Base-by-base conservation (phyloP, 2,797 vertebrate genomes). In the Luscinia luscinia region DNA sequence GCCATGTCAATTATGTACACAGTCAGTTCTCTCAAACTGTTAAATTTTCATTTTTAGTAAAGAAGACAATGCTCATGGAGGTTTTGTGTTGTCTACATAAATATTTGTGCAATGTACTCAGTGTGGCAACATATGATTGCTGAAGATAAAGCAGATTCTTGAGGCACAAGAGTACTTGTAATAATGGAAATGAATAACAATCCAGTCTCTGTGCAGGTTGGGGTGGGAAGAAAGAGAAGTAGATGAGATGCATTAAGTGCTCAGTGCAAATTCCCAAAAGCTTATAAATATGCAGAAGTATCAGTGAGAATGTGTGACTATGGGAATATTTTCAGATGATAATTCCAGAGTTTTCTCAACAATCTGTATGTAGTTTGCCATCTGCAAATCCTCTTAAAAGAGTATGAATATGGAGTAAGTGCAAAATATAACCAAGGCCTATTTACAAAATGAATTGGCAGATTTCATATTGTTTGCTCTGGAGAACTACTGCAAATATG, bases 361-460 rank as follows among this genome's bases (percentile, higher is more conserved):
- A 79, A 40, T 83, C 24, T 84, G 15, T 67, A 54, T 30, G 80
- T 86, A 79, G 83, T 80, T 95, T 95, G 55, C 78, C 87, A 96
- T 95, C 94, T 97, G 93, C 45, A 96, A 97, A 95, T 64, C 88
- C 81, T 96, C 94, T 97, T 96, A 86, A 90, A 96, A 52, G 22
- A 72, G 24, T 69, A 95, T 93, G 89, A 96, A 96, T 95, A 92
- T 84, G 79, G 63, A 97, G 66, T 58, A 57, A 51, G 24, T 87
- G 40, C 15, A 89, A 84, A 73, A 89, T 84, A 66, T 72, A 89
- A 91, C 73, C 41, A 30, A 68, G 54, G 27, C 46, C 40, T 96
- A 77, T 95, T 97, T 96, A 92, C 90, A 96, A 96, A 97, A 97
- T 94, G 94, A 97, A 95, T 91, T 94, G 91, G 43, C 93, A 95